Conservation (phyloP, 2,113 vertebrate genomes). For the Perccottus glenii region DNA sequence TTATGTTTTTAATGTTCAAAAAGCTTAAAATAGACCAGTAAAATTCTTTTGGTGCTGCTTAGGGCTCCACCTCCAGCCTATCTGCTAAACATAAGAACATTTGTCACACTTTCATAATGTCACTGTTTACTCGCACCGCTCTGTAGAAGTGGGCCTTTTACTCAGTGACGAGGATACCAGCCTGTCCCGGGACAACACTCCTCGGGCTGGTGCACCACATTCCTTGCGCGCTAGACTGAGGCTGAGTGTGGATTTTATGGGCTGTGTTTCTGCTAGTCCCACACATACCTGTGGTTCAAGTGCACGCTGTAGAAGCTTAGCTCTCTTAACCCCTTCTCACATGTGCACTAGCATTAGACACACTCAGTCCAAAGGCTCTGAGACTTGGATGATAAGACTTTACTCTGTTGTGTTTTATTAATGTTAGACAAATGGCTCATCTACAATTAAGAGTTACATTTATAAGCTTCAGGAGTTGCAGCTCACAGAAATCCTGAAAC, state of each 20-base stretch:
- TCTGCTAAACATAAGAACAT: too few species aligned
- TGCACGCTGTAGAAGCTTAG: slow-evolving; percentile 34
- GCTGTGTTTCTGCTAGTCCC: slow-evolving; percentile 54
- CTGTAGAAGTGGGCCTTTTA: too few species aligned
- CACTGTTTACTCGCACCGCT: too few species aligned
- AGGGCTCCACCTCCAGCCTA: too few species aligned
- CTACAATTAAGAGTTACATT: too few species aligned
- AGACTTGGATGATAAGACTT: not conserved
- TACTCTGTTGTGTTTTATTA: not conserved
- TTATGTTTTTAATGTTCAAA: too few species aligned
- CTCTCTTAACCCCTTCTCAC: slow-evolving; percentile 45
- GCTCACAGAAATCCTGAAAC: too few species aligned
- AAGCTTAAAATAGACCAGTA: too few species aligned
- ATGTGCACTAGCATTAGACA: slow-evolving; percentile 22
- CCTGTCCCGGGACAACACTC: slow-evolving; percentile 34
- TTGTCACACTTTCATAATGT: too few species aligned
- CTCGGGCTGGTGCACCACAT: slow-evolving; percentile 45
- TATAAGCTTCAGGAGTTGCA: too few species aligned
- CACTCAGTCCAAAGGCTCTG: not conserved
- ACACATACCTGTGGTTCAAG: slow-evolving; percentile 59
- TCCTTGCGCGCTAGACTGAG: slow-evolving; percentile 53
- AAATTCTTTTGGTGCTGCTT: too few species aligned
- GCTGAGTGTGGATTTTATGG: slow-evolving; percentile 60
- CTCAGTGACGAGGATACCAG: slow-evolving; percentile 14
- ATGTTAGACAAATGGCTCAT: not conserved